Evolutionary conservation across 2,797 vertebrate genomes (phyloP).

Genomic region (Centropyge bicolor): DNA sequence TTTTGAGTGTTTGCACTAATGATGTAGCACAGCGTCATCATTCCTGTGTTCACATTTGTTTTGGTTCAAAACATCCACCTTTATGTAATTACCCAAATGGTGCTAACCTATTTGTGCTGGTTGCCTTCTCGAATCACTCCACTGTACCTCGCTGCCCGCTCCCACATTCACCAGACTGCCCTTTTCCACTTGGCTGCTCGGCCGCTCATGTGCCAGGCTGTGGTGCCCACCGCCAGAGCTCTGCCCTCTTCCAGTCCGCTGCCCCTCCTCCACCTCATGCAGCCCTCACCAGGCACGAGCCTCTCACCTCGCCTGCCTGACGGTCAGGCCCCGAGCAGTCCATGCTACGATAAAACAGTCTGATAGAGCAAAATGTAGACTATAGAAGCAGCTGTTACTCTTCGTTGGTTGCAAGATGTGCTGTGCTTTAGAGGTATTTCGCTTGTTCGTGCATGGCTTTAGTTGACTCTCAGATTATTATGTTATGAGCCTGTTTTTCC

Average conservation of each 20-base stretch:
- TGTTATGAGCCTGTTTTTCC: neutral
- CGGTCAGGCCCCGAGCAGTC: conserved; percentile 33
- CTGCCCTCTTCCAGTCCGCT: conserved; percentile 75
- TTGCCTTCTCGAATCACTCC: conserved; percentile 34
- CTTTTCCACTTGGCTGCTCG: conserved; percentile 81
- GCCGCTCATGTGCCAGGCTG: conserved; percentile 58
- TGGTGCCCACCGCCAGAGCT: conserved; percentile 69
- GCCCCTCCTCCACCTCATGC: conserved; percentile 59
- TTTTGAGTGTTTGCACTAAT: conserved; percentile 5
- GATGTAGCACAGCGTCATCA: neutral
- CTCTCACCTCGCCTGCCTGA: conserved; percentile 57
- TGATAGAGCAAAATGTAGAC: neutral
- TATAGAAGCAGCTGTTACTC: conserved; percentile 28
- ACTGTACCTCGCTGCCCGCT: conserved; percentile 25
- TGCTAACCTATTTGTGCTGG: conserved; percentile 31
- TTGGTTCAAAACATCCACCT: neutral
- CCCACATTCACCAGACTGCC: conserved; percentile 77
- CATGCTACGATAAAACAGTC: conserved; percentile 16
- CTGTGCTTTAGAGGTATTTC: conserved; percentile 1
- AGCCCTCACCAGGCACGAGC: conserved; percentile 37
- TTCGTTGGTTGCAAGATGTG: neutral
- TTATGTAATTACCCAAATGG: conserved; percentile 44
- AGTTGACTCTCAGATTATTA: neutral
- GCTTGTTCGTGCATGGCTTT: conserved; percentile 1
- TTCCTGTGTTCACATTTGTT: conserved; percentile 9